Evolutionary conservation across 2,797 vertebrate genomes (phyloP).

Genomic region (Rhyacichthys aspro): DNA sequence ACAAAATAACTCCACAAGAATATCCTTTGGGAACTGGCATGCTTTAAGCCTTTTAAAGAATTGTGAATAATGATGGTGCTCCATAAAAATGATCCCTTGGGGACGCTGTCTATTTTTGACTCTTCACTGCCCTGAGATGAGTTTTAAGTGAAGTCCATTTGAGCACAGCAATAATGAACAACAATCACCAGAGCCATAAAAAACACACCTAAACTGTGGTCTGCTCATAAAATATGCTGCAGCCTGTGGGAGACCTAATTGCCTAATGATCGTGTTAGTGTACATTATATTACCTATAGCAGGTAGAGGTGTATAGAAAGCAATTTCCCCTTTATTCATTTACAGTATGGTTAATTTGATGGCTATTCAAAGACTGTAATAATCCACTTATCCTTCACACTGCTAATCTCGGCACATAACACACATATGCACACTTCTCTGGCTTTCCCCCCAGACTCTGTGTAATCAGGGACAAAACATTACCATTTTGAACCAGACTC

Average conservation of each 20-base stretch:
- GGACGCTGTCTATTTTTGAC: conserved; percentile 64
- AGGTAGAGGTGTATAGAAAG: conserved; percentile 62
- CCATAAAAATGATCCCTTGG: conserved; percentile 73
- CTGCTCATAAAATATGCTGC: conserved; percentile 51
- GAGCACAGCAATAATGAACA: conserved; percentile 31
- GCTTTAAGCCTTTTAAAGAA: conserved; percentile 77
- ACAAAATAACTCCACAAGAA: conserved; percentile 75
- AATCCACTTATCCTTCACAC: conserved; percentile 52
- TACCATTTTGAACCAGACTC: background rate
- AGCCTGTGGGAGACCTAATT: conserved; percentile 65
- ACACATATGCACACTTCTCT: conserved; percentile 20
- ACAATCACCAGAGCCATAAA: conserved; percentile 39
- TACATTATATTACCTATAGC: conserved; percentile 59
- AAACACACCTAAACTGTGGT: conserved; percentile 44
- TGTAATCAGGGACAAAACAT: conserved; percentile 21
- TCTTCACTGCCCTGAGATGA: conserved; percentile 41
- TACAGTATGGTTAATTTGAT: conserved; percentile 65
- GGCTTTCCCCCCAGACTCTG: conserved; percentile 5
- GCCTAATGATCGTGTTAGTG: conserved; percentile 66
- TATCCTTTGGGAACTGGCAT: conserved; percentile 74
- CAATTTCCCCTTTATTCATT: conserved; percentile 65
- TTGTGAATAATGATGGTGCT: conserved; percentile 70
- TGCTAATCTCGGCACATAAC: conserved; percentile 51
- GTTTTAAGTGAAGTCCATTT: conserved; percentile 55
- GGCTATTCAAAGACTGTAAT: conserved; percentile 61